A percentile compares a stretch with the other conserved stretches of the same genome.
Evolutionary conservation across 2,113 vertebrate species (phyloP).

Genomic region (Dendrocopos noguchii): DNA sequence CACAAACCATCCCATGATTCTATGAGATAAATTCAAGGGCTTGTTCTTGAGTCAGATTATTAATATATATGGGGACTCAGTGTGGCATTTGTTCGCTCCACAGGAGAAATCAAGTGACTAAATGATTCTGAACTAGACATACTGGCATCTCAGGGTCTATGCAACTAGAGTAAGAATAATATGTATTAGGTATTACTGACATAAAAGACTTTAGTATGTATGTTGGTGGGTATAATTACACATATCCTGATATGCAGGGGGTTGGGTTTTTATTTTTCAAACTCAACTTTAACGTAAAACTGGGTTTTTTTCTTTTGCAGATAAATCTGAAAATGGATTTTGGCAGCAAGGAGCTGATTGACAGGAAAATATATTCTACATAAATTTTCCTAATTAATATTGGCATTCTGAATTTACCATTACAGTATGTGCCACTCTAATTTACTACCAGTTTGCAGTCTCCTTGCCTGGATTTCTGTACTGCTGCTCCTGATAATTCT

Average conservation of each 20-base stretch:
- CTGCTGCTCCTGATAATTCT: background rate
- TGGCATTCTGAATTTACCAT: conserved; percentile 15
- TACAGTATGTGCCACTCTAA: background rate
- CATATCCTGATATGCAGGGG: background rate
- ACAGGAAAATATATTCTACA: background rate
- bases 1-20: too few relatives aligned
- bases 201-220: background rate
- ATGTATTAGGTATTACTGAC: background rate
- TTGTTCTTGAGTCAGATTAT: background rate
- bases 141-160: background rate
- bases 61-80: background rate
- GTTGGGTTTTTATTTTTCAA: background rate
- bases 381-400: conserved; percentile 18
- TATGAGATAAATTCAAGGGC: background rate
- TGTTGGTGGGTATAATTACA: background rate
- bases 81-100: background rate
- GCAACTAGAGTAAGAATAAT: background rate
- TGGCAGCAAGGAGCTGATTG: background rate
- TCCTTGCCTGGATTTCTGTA: background rate
- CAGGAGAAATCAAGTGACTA: background rate
- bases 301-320: too few relatives aligned
- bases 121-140: background rate
- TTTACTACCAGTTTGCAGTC: background rate
- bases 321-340: background rate
- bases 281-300: background rate